A percentile compares a stretch with the other conserved stretches of the same genome.
Conservation (phyloP, 1,140 invertebrate genomes). For the Cotesia chilonis region DNA sequence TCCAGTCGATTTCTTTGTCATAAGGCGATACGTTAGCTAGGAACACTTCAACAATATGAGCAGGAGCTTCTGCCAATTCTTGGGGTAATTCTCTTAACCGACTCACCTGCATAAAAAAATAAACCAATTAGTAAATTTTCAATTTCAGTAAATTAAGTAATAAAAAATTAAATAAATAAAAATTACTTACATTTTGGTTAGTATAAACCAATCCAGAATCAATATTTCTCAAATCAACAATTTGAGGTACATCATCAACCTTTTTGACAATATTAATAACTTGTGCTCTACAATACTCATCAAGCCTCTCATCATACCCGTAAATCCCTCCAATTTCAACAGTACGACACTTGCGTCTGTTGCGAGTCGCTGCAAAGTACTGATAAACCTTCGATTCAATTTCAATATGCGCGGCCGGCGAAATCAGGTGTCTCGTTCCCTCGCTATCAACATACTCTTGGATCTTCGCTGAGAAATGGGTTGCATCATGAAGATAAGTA, state of each 20-base stretch:
- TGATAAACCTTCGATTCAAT: constrained; percentile 45
- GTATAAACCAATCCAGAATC: constrained; percentile 51
- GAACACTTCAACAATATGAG: constrained; percentile 55
- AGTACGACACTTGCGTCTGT: constrained; percentile 44
- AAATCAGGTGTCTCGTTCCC: constrained; percentile 39
- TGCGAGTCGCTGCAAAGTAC: constrained; percentile 46
- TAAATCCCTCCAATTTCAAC: constrained; percentile 50
- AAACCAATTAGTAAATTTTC: constrained; percentile 26
- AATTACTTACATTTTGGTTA: constrained; percentile 46
- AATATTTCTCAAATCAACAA: constrained; percentile 50
- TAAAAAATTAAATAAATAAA: constrained; percentile 17
- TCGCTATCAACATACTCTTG: constrained; percentile 43
- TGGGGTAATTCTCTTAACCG: constrained; percentile 52
- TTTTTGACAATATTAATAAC: constrained; percentile 48
- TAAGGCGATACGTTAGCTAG: constrained; percentile 51
- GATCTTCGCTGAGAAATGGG: constrained; percentile 57
- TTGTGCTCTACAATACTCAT: constrained; percentile 54
- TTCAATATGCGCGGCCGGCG: constrained; percentile 42
- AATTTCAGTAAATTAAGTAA: constrained; percentile 12
- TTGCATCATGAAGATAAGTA: constrained; percentile 52
- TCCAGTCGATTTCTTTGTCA: constrained; percentile 60
- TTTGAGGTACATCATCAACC: constrained; percentile 35
- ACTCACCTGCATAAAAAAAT: constrained; percentile 42
- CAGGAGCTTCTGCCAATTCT: constrained; percentile 45
- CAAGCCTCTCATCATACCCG: constrained; percentile 45